Conservation (phyloP, 2,888 invertebrate species). For the Dicroscelio sp. region DNA sequence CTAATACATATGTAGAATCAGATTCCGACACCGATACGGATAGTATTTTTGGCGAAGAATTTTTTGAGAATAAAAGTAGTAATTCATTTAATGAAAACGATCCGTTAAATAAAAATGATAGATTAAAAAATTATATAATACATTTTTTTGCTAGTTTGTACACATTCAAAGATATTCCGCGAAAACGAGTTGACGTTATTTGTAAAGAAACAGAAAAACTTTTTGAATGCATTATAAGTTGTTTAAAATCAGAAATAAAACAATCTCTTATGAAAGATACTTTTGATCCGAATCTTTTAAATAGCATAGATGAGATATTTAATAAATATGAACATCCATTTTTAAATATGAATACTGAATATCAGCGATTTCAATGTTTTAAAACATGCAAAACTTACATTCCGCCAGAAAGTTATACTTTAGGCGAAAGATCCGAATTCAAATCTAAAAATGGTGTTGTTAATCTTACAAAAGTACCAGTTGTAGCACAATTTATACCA, state of each 20-base stretch:
- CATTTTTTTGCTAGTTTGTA: slow-evolving; percentile 26
- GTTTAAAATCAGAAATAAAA: not conserved
- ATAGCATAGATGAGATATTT: too few relatives aligned
- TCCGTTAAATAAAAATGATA: too few relatives aligned
- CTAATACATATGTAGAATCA: too few relatives aligned
- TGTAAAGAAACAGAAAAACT: slow-evolving; percentile 11
- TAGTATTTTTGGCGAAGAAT: too few relatives aligned
- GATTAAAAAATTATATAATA: too few relatives aligned
- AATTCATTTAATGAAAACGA: too few relatives aligned
- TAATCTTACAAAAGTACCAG: not conserved
- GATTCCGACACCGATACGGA: too few relatives aligned
- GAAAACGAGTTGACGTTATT: slow-evolving; percentile 39
- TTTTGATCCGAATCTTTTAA: too few relatives aligned
- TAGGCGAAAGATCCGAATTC: not conserved
- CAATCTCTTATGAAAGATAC: too few relatives aligned
- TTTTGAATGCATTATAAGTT: slow-evolving; percentile 4
- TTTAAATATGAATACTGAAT: not conserved
- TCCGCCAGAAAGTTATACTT: slow-evolving; percentile 11
- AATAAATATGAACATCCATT: too few relatives aligned
- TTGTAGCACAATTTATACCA: slow-evolving; percentile 1
- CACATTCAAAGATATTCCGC: slow-evolving; percentile 35
- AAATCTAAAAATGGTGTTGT: not conserved
- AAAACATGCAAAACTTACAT: not conserved
- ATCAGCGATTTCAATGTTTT: slow-evolving; percentile 14
- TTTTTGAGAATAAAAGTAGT: too few relatives aligned